These are phyloP conservation scores for Pelmatolapia mariae DNA, from an alignment of 2,113 vertebrate genomes.

Conservation along the genomic window DNA sequence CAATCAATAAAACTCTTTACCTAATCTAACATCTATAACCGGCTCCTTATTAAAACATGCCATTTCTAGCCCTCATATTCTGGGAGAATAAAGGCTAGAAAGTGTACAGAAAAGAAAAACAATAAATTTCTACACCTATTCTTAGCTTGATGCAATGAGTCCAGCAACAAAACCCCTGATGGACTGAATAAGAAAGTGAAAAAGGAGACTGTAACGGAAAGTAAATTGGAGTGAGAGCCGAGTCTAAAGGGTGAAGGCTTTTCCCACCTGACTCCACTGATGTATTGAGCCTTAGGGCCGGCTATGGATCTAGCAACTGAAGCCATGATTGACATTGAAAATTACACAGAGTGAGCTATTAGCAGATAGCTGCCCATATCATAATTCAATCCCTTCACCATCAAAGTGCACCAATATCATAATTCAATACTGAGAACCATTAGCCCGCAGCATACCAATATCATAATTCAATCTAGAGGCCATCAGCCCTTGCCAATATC, in stretches of 20 bases:
- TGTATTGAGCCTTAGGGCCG: slow-evolving; percentile 32
- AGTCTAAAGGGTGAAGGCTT: slow-evolving; percentile 39
- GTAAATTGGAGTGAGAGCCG: neutral
- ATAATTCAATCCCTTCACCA: slow-evolving; percentile 67
- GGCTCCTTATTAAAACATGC: neutral
- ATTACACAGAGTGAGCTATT: slow-evolving; percentile 66
- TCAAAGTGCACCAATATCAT: slow-evolving; percentile 71
- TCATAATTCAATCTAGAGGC: slow-evolving; percentile 70
- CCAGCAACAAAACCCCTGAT: neutral
- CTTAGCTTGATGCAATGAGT: neutral
- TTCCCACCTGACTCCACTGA: slow-evolving; percentile 31
- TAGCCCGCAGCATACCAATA: slow-evolving; percentile 64
- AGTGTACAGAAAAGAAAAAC: neutral
- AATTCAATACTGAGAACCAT: slow-evolving; percentile 71
- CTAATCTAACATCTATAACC: neutral
- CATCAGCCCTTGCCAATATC: slow-evolving; percentile 67
- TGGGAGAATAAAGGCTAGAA: neutral
- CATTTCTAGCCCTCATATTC: neutral
- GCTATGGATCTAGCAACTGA: slow-evolving; percentile 57
- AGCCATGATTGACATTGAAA: slow-evolving; percentile 63
- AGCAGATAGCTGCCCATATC: slow-evolving; percentile 67
- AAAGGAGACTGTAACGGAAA: neutral
- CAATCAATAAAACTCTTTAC: neutral
- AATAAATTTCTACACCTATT: neutral
- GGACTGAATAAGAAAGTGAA: neutral